phyloP scores from a whole-genome alignment of 2,797 vertebrate species.

The Spinibarbus caldwelli region DNA sequence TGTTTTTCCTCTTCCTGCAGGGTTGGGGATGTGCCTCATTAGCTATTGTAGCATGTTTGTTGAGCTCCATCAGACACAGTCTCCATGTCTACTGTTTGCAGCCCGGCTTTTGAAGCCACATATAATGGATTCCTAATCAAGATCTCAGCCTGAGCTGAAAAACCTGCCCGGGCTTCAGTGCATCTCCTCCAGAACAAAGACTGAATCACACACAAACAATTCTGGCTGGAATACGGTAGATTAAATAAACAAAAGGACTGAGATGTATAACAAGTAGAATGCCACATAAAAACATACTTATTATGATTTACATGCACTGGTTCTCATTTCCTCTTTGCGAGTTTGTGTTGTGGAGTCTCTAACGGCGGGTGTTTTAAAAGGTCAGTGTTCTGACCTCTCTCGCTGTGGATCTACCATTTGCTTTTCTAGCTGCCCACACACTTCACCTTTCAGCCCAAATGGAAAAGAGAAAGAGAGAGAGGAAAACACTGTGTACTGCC shows the following conservation, averaged over 20 bases:
- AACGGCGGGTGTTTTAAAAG: conserved; percentile 31
- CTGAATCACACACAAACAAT: conserved; percentile 33
- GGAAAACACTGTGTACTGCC: conserved; percentile 65
- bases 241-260: conserved; percentile 30
- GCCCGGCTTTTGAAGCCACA: conserved; percentile 60
- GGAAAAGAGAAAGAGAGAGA: conserved; percentile 25
- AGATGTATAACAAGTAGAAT: conserved; percentile 38
- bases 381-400: conserved; percentile 33
- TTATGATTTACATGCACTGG: conserved; percentile 33
- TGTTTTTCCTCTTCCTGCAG: conserved; percentile 54
- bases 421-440: conserved; percentile 42
- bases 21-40: conserved; percentile 65
- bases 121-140: conserved; percentile 68
- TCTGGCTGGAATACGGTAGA: conserved; percentile 21
- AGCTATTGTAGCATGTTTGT: conserved; percentile 71
- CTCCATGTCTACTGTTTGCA: conserved; percentile 56
- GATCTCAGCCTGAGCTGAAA: conserved; percentile 58
- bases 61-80: conserved; percentile 63
- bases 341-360: conserved; percentile 14
- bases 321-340: conserved; percentile 11
- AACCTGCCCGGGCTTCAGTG: conserved; percentile 34
- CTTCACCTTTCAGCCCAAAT: conserved; percentile 42
- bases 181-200: conserved; percentile 35
- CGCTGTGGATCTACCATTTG: neutral
- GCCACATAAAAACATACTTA: conserved; percentile 28